Base-by-base conservation (phyloP, 1,140 invertebrate genomes). In the Metaphire vulgaris region DNA sequence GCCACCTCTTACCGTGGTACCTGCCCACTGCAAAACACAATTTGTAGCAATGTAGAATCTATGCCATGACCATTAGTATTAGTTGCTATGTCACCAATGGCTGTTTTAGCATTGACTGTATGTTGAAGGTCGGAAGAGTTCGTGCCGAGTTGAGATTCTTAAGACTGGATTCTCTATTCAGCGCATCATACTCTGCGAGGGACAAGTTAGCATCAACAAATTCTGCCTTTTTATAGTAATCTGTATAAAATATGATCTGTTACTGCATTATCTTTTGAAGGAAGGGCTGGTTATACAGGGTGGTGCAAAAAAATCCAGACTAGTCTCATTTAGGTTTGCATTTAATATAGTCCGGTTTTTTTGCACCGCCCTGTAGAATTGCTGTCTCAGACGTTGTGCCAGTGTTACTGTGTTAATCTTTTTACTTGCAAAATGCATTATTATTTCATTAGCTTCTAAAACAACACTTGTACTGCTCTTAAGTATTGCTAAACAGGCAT, bases 111-210 rank as follows among this genome's bases (percentile, higher is more conserved):
- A 12, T 56, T 56, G 41, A 6, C 21, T 56, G 41, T 56, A 56
- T 21, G 21, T 56, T 56, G 41, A 56, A 76, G 75, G 75, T 16
- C 69, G 76, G 32, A 77, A 80, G 82, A 73, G 80, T 80, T 29
- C 78, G 79, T 26, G 76, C 80, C 33, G 31, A 12, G 81, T 85
- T n/a, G 76, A 79, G 29, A 81, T 85, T 2, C 79, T 80, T n/a
- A 78, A 80, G 41, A 80, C 78, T 78, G 84, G 84, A 74, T 85
- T 85, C 72, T 72, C 79, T 64, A 41, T 80, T 15, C 81, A 81
- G 70, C 81, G 84, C 67, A 74, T 84, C 6, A 77, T 75, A 34
- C 79, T 85, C 16, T 84, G 82, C 79, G 83, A 84, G 76, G 83
- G 84, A 30, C 83, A 84, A 81, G 80, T 82, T 75, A 78, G 78